Evolutionary conservation across 2,888 invertebrate species (phyloP), one percentile per base, ranked within the genome.

Genomic region (Cybosia mesomella): DNA sequence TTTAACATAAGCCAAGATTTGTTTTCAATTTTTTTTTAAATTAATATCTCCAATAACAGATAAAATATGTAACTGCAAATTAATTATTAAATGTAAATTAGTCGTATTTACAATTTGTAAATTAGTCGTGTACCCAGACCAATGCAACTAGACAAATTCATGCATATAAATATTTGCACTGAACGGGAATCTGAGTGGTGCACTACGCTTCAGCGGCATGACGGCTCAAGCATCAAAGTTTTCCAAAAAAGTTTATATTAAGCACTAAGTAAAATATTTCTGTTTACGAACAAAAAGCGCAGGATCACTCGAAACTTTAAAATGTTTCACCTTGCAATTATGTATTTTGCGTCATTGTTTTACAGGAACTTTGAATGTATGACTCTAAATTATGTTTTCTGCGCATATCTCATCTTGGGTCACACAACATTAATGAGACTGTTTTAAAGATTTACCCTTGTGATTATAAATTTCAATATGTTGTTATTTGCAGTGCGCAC

Each of bases 391-490:
- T 49, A 49, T 49, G 49, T 18, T 49, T 49, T n/a, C n/a, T 49
- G 49, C 49, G 49, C 49, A 49, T 18, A 49, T 49, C 18, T 49
- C 49, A 9, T n/a, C n/a, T n/a, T 18, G 8, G n/a, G n/a, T 28
- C 55, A 36, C 9, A 21, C n/a, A n/a, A 32, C 7, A 34, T 36
- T 22, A 8, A 36, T 18, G 3, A 8, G 11, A 24, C 15, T 2
- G 18, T 39, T 39, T 60, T 60, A 24, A 59, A 60, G 8, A 0
- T 60, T 43, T 62, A 53, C 21, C 53, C 62, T 32, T 62, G 43
- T 28, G 32, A 28, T 53, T 34, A 53, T 62, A 53, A 10, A 62
- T 62, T 62, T 32, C 28, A 62, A 34, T 53, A 53, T 13, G n/a
- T 62, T 53, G 62, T 53, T 53, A 21, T 62, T 43, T 32, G 21